Conservation (phyloP, 2,113 vertebrate species). For the Burhinus oedicnemus region DNA sequence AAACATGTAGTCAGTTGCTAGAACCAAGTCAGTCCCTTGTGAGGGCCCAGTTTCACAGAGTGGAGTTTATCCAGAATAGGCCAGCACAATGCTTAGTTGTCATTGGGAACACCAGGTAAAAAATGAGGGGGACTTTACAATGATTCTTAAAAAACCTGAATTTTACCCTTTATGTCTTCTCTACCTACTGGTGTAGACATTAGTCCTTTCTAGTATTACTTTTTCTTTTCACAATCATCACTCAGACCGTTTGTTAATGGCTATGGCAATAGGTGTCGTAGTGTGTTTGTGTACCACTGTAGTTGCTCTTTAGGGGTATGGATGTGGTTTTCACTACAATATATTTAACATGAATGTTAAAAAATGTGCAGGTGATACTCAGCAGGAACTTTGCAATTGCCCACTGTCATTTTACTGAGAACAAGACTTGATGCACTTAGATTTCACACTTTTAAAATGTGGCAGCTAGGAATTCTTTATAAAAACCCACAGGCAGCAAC, state of each 20-base stretch:
- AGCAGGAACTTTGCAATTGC: background rate
- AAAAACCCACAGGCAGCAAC: background rate
- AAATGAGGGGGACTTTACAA: background rate
- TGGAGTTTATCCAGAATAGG: background rate
- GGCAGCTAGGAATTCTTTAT: background rate
- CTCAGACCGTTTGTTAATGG: background rate
- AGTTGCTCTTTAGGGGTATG: background rate
- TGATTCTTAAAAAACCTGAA: fast-evolving
- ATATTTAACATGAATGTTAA: background rate
- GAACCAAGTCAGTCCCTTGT: background rate
- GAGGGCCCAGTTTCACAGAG: background rate
- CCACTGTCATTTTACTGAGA: background rate
- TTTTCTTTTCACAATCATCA: background rate
- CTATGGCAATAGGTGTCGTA: fast-evolving
- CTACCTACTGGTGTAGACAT: background rate
- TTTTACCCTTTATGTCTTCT: background rate
- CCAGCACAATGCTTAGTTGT: fast-evolving
- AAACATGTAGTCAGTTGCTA: background rate
- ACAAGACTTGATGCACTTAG: background rate
- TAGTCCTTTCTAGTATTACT: background rate
- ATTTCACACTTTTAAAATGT: background rate
- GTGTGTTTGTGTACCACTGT: background rate
- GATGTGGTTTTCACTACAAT: background rate
- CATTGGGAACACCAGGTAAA: background rate
- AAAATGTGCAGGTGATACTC: background rate